These are phyloP conservation scores for Caenorhabditis remanei DNA, from an alignment of 1,140 invertebrate species.

Conservation along the genomic window DNA sequence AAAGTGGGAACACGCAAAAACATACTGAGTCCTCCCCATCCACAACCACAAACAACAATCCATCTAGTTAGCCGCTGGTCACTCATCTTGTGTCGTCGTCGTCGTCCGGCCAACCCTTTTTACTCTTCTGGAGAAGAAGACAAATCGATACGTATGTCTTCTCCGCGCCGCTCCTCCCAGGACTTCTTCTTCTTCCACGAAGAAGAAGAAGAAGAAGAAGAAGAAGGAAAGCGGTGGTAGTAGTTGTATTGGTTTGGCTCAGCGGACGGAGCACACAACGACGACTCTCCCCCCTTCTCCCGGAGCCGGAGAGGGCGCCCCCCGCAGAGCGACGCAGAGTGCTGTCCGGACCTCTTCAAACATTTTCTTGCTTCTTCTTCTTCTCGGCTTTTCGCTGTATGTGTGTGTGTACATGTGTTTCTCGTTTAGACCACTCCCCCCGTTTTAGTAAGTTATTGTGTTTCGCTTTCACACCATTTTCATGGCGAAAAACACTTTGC, in stretches of 20 bases:
- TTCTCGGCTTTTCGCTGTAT: slow-evolving; percentile 46
- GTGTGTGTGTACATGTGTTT: slow-evolving; percentile 31
- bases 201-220: slow-evolving; percentile 58
- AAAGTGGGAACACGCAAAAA: slow-evolving; percentile 30
- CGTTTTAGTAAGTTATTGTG: slow-evolving; percentile 5
- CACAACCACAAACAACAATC: slow-evolving; percentile 49
- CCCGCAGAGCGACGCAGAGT: slow-evolving; percentile 37
- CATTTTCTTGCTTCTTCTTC: slow-evolving; percentile 47
- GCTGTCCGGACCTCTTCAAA: slow-evolving; percentile 50
- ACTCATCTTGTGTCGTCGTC: slow-evolving; percentile 33
- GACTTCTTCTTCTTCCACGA: slow-evolving; percentile 38
- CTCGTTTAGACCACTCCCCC: slow-evolving; percentile 10
- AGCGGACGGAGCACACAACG: background rate
- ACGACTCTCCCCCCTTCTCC: too few relatives aligned
- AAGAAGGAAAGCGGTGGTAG: slow-evolving; percentile 8
- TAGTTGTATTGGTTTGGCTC: slow-evolving; percentile 48
- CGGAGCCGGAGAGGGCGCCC: background rate
- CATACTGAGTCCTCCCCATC: background rate
- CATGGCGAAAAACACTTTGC: background rate
- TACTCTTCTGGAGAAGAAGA: background rate
- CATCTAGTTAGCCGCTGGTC: slow-evolving; percentile 43
- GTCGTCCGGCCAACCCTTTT: slow-evolving; percentile 50
- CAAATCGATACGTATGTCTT: slow-evolving; percentile 50
- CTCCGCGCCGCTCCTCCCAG: slow-evolving; percentile 24
- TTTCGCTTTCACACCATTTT: slow-evolving; percentile 48